Evolutionary conservation across 2,797 vertebrate species (phyloP).

Genomic region (Poecilia gillii): DNA sequence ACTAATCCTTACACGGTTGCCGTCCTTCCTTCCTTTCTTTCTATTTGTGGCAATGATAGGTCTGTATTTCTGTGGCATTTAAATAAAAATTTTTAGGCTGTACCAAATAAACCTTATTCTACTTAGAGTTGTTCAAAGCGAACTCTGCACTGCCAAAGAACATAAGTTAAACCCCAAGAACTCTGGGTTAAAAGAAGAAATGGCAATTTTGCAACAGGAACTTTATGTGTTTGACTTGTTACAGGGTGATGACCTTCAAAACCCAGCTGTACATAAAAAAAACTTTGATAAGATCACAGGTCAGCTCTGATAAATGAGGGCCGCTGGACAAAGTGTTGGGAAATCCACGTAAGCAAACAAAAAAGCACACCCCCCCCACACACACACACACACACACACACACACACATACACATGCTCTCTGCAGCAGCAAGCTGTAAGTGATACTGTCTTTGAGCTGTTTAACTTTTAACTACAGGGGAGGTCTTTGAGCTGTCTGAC

Average conservation of each 20-base stretch:
- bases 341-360: constrained; percentile 13
- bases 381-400: no score
- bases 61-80: not conserved
- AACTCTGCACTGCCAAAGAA: constrained; percentile 23
- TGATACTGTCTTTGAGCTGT: constrained; percentile 23
- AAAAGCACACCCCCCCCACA: not conserved
- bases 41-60: not conserved
- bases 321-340: not conserved
- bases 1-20: not conserved
- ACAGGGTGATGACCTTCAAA: constrained; percentile 16
- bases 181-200: constrained; percentile 15
- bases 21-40: not conserved
- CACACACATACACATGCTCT: not conserved
- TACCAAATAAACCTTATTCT: constrained; percentile 35
- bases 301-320: constrained; percentile 27
- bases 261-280: constrained; percentile 17
- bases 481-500: constrained; percentile 31
- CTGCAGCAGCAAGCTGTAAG: constrained; percentile 16
- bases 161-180: constrained; percentile 17
- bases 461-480: constrained; percentile 53
- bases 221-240: constrained; percentile 25
- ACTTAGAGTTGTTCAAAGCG: constrained; percentile 12
- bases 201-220: constrained; percentile 33
- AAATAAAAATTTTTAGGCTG: not conserved
- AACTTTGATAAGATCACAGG: constrained; percentile 25